Evolutionary conservation across 2,888 invertebrate species (phyloP), one percentile per base, ranked within the genome.

Genomic region (Tetanocera ferruginea): DNA sequence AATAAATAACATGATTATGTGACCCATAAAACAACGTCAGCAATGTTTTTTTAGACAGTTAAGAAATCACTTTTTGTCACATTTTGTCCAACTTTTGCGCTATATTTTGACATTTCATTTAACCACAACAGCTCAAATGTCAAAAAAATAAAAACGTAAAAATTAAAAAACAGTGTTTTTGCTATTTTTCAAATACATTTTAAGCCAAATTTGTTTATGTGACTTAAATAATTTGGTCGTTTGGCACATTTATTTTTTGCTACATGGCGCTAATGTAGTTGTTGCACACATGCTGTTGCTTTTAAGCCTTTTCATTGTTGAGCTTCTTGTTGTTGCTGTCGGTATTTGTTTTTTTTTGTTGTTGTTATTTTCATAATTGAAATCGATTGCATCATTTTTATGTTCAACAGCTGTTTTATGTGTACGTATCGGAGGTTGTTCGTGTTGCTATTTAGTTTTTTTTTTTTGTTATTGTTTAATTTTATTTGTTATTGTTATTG

Each of bases 371-470:
- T 51, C n/a, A 28, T 72, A 23, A 28, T 37, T 60, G 19, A n/a
- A 19, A 57, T 37, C 72, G 72, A 72, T 72, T 72, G 72, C 72
- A 72, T 72, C 72, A 72, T 72, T 72, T 57, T 72, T 19, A 72
- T 72, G 72, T 72, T 72, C 17, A 51, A 74, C 64, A 74, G 74
- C 74, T 74, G 74, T 64, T 62, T 71, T 57, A n/a, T 34, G 23
- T 17, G n/a, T 70, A 52, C 25, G 25, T 11, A 43, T 43, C 43
- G 43, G 43, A 34, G 60, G 5, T 60, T 60, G 14, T 28, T 60
- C 9, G 25, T 28, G 28, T 28, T 28, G 14, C 9, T 23, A 17
- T 60, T 60, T 60, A 19, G 9, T 28, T 11, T 3, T 43, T 43
- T 60, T 2, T 14, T 8, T 28, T 25, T 60, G n/a, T 60, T 60